A percentile compares a stretch with the other conserved stretches of the same genome.
These are phyloP conservation scores for Enteromius trimaculatus DNA, from an alignment of 2,797 vertebrate species.

Conservation along the genomic window DNA sequence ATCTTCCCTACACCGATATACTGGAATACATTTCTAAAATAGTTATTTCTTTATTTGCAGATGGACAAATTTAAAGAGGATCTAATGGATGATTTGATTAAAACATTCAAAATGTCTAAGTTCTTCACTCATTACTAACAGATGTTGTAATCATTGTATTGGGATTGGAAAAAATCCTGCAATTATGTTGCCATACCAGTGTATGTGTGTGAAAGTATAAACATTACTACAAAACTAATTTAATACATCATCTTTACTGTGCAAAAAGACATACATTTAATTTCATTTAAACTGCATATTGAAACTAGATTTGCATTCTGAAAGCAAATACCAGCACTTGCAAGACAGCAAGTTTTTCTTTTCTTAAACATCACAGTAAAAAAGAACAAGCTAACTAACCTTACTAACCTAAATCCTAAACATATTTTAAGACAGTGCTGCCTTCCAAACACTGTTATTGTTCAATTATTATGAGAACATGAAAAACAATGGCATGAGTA, in stretches of 20 bases:
- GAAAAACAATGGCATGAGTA: background rate
- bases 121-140: background rate
- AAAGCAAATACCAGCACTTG: background rate
- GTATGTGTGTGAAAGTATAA: background rate
- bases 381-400: background rate
- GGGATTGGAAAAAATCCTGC: background rate
- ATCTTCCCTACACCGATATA: background rate
- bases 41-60: background rate
- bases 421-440: background rate
- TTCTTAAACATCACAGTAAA: background rate
- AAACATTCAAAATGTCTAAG: background rate
- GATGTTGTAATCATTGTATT: background rate
- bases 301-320: background rate
- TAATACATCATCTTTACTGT: conserved; percentile 5
- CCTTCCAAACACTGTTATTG: background rate
- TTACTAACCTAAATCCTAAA: background rate
- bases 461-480: background rate
- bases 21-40: background rate
- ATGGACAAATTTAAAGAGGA: background rate
- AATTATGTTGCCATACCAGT: background rate
- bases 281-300: background rate
- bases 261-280: background rate
- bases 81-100: too few species aligned
- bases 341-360: background rate
- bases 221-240: background rate